Evolutionary conservation across 2,113 vertebrate species (phyloP), one percentile per base, ranked within the genome.

Genomic region (Cygnus buccinator): DNA sequence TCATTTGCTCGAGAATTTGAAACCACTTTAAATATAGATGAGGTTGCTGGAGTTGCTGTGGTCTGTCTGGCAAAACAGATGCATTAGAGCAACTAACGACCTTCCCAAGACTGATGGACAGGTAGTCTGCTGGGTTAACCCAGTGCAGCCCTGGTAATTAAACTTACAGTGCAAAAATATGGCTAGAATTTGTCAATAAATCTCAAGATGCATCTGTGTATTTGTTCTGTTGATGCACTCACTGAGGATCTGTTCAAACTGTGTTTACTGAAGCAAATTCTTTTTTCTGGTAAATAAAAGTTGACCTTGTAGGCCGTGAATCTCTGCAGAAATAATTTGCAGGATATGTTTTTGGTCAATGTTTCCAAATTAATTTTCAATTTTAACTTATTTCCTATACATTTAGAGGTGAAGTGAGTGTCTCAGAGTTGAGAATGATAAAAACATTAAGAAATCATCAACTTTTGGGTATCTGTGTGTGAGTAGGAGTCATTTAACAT

Each of bases 1-100:
- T 84, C 1, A 82, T 94, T 86, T 94, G 37, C 46, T 86, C 91
- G 9, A 72, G 78, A 66, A 71, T 88, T 91, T 85, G 66, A 89
- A 93, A 70, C 16, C 3, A 1, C 43, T 75, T 87, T 74, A 77
- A 76, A 13, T 77, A 63, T 28, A 71, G n/a, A 31, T 58, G 37
- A 41, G 20, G 15, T 70, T 44, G 20, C 54, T 93, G 48, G 50
- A 68, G 46, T 67, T 88, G 52, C 71, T 87, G 35, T 68, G 52
- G 13, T 84, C 70, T 94, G 10, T 84, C 68, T 94, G 77, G 62
- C 50, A 70, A 82, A 91, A 84, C 3, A 67, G 22, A 72, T 84
- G 61, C 46, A 81, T 84, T 84, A 89, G 43, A 57, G 63, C 44
- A 55, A 55, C 12, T 62, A 43, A 62, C 50, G 66, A 55, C 54